Conservation (phyloP, 1,140 invertebrate genomes). For the Pteromalus puparum region DNA sequence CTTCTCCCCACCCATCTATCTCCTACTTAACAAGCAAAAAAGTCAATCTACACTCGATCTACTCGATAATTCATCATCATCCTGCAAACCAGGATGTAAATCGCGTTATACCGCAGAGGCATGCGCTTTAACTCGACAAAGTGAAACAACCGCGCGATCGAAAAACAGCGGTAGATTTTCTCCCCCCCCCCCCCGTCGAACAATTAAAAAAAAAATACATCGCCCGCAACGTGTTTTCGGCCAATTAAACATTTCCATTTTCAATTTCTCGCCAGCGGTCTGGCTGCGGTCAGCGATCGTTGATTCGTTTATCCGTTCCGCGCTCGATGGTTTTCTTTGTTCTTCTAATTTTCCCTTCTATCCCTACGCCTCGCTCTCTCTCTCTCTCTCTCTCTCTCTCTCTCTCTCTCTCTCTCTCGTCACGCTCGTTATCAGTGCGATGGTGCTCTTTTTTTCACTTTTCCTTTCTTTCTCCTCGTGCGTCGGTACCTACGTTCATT, state of each 20-base stretch:
- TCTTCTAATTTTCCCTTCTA: constrained; percentile 48
- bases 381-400: too few relatives aligned
- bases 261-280: constrained; percentile 70
- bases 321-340: constrained; percentile 47
- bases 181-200: too few relatives aligned
- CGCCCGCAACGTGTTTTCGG: constrained; percentile 66
- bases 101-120: neutral
- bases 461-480: neutral
- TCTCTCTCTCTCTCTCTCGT: too few relatives aligned
- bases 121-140: neutral
- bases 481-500: constrained; percentile 9
- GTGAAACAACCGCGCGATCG: neutral
- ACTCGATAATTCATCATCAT: neutral
- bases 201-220: constrained; percentile 51
- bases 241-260: constrained; percentile 74
- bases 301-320: constrained; percentile 70
- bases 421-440: constrained; percentile 16
- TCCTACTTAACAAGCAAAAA: neutral
- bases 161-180: neutral
- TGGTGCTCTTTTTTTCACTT: neutral
- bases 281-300: constrained; percentile 69
- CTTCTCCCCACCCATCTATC: neutral
- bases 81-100: neutral
- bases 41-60: neutral
- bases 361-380: neutral